phyloP scores from a whole-genome alignment of 2,888 invertebrate species.

The Rotaria sp. region DNA sequence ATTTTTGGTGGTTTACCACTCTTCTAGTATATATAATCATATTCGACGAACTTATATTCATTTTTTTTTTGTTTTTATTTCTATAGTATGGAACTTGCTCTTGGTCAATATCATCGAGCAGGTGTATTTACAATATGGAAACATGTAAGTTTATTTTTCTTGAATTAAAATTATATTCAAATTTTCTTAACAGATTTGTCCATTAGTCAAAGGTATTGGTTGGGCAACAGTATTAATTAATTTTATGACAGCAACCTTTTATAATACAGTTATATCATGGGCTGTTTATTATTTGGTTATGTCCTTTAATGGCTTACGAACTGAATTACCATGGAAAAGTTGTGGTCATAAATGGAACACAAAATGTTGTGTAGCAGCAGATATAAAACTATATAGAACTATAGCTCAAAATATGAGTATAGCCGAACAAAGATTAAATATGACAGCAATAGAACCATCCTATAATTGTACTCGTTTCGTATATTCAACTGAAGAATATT shows the following conservation, averaged over 20 bases:
- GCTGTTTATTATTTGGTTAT: conserved; percentile 59
- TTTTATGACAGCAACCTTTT: conserved; percentile 67
- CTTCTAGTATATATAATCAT: conserved; percentile 21
- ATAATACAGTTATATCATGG: conserved; percentile 94
- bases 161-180: neutral
- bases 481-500: conserved; percentile 41
- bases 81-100: conserved; percentile 73
- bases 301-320: conserved; percentile 49
- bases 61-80: neutral
- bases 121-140: conserved; percentile 88
- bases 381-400: conserved; percentile 44
- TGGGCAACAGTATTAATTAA: conserved; percentile 63
- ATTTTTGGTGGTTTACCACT: conserved; percentile 39
- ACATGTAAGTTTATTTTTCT: conserved; percentile 64
- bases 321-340: conserved; percentile 53
- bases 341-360: conserved; percentile 56
- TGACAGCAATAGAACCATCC: neutral
- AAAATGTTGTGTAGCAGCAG: conserved; percentile 60
- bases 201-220: conserved; percentile 27
- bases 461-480: neutral
- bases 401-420: neutral
- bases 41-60: neutral
- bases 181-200: neutral
- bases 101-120: conserved; percentile 84
- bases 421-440: neutral